Conservation (phyloP, 2,113 vertebrate species). For the Chaetorhynchus papuensis region DNA sequence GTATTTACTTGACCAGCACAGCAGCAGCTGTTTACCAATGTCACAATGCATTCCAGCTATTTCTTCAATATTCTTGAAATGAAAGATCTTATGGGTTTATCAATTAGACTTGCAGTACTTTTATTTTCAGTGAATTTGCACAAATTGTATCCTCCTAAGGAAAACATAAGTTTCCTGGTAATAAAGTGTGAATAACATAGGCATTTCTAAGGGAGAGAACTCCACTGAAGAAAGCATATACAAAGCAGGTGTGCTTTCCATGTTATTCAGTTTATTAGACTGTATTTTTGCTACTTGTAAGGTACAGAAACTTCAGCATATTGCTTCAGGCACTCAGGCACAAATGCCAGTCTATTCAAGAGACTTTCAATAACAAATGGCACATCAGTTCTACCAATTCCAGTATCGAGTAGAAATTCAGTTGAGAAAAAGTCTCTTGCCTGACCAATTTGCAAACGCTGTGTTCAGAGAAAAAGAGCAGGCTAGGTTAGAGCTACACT, state of each 20-base stretch:
- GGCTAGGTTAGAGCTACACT: neutral
- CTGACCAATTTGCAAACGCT: neutral
- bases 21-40: neutral
- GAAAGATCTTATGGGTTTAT: neutral
- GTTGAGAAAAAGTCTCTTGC: neutral
- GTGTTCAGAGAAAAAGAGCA: neutral
- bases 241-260: neutral
- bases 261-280: neutral
- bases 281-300: neutral
- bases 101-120: neutral
- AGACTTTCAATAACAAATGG: neutral
- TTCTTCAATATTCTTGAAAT: neutral
- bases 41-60: neutral
- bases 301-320: neutral
- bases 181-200: neutral
- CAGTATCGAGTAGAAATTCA: neutral
- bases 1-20: neutral
- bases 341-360: neutral
- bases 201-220: neutral
- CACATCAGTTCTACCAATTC: neutral
- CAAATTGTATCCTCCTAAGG: neutral
- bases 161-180: neutral
- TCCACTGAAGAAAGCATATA: neutral
- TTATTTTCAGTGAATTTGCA: neutral
- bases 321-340: neutral